Evolutionary conservation across 2,797 vertebrate genomes (phyloP).

Genomic region (Trachops cirrhosus): DNA sequence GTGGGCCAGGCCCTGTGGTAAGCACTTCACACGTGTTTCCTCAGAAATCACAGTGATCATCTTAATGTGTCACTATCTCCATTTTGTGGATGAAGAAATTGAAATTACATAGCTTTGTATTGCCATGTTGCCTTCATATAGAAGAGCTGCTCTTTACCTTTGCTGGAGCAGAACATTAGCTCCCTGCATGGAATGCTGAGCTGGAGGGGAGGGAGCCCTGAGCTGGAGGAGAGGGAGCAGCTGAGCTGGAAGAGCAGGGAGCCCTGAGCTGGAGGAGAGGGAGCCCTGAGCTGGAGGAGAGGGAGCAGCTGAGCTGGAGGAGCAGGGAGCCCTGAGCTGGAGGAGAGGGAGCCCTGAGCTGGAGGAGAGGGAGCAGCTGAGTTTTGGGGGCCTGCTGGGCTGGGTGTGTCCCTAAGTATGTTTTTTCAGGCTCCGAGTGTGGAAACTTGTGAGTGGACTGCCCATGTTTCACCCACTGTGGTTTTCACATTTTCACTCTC

Average conservation of each 20-base stretch:
- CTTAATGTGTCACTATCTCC: neutral
- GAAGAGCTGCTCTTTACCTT: neutral
- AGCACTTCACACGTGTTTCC: neutral
- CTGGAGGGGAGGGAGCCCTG: neutral
- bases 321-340: neutral
- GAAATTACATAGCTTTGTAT: neutral
- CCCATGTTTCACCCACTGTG: neutral
- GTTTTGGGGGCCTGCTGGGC: neutral
- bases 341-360: neutral
- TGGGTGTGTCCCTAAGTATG: neutral
- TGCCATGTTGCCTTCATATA: neutral
- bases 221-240: neutral
- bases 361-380: neutral
- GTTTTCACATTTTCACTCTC: slow-evolving; percentile 2
- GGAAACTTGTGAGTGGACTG: neutral
- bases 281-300: neutral
- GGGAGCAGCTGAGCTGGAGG: neutral
- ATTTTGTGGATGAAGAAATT: neutral
- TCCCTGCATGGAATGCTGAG: too few species aligned
- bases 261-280: neutral
- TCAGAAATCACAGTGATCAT: neutral
- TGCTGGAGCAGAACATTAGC: neutral
- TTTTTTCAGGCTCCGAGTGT: neutral
- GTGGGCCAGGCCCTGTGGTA: neutral
- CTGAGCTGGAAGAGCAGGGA: neutral